phyloP scores from a whole-genome alignment of 2,888 invertebrate species.

The Caenorhabditis sp. region DNA sequence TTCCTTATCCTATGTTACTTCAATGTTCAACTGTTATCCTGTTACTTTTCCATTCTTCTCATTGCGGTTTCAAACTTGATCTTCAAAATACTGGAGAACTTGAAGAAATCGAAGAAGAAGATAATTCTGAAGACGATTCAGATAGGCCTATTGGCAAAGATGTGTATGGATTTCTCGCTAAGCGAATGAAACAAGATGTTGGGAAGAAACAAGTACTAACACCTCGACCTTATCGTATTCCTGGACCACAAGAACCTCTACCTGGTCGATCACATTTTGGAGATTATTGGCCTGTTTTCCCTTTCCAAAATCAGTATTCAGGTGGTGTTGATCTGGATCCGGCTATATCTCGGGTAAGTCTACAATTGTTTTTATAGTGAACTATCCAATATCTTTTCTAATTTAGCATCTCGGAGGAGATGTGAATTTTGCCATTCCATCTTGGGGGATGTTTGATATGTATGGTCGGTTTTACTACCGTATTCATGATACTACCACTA shows the following conservation, averaged over 20 bases:
- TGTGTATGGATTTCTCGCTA: conserved; percentile 51
- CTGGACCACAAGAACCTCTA: conserved; percentile 60
- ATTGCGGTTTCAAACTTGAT: conserved; percentile 4
- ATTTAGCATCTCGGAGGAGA: conserved; percentile 67
- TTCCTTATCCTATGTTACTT: too few relatives aligned
- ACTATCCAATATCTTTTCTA: conserved; percentile 20
- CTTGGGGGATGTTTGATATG: conserved; percentile 63
- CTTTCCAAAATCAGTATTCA: conserved; percentile 60
- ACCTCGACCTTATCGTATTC: conserved; percentile 42
- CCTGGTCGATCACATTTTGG: conserved; percentile 59
- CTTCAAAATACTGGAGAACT: conserved; percentile 30
- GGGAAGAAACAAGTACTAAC: conserved; percentile 37
- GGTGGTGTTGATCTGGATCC: conserved; percentile 64
- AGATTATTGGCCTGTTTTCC: conserved; percentile 63
- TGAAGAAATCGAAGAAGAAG: conserved; percentile 22
- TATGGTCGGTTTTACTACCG: conserved; percentile 59
- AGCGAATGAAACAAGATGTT: conserved; percentile 54
- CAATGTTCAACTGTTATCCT: background rate
- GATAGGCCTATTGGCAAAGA: conserved; percentile 9
- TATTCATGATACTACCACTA: conserved; percentile 54
- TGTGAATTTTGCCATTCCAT: conserved; percentile 60
- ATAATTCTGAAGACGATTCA: conserved; percentile 19
- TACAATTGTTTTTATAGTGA: background rate
- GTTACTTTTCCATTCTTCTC: background rate
- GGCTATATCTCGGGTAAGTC: conserved; percentile 54